These are phyloP conservation scores for Phaenicophaeus curvirostris DNA, from an alignment of 2,797 vertebrate species.

Conservation along the genomic window DNA sequence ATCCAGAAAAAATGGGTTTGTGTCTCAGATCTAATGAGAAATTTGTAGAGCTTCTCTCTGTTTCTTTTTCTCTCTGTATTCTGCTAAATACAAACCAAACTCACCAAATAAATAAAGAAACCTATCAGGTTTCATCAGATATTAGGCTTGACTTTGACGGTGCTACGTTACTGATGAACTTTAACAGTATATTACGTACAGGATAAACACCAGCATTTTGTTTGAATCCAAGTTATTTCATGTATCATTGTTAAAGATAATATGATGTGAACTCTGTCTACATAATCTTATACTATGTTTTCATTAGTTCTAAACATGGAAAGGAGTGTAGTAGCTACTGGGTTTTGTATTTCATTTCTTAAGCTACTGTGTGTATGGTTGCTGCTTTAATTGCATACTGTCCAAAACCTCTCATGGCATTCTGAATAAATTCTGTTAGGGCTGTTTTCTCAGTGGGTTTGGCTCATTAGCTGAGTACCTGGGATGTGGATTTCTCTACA, in stretches of 20 bases:
- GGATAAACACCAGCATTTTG: neutral
- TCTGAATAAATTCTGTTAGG: neutral
- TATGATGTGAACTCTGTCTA: neutral
- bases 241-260: neutral
- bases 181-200: neutral
- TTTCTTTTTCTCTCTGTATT: neutral
- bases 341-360: neutral
- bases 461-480: neutral
- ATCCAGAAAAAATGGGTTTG: neutral
- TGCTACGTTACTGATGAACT: neutral
- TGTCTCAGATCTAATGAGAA: neutral
- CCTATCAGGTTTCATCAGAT: neutral
- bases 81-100: neutral
- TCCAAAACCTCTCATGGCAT: neutral
- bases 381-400: neutral
- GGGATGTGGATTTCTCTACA: neutral
- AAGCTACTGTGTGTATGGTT: rapidly evolving
- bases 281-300: neutral
- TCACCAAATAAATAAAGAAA: neutral
- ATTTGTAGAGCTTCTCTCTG: neutral
- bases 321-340: neutral
- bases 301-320: neutral
- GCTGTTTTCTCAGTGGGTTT: neutral
- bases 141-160: neutral
- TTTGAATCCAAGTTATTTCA: neutral